Conservation (phyloP, 2,797 vertebrate genomes). For the Esox lucius region DNA sequence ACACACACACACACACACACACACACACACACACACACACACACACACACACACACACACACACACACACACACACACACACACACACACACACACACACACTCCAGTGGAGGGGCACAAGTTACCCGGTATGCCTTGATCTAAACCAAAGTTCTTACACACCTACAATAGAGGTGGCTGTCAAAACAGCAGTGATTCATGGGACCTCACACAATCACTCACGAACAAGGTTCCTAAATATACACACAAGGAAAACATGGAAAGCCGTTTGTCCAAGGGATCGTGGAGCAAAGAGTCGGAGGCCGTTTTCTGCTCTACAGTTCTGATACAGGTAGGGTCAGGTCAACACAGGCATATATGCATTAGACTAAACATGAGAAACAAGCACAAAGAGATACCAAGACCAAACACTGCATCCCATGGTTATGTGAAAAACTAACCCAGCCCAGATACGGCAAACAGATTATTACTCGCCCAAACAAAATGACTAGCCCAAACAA, state of each 20-base stretch:
- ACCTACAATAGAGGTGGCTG: constrained; percentile 18
- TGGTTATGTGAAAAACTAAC: constrained; percentile 38
- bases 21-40: too few species aligned
- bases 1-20: too few species aligned
- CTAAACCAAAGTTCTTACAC: constrained; percentile 30
- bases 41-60: too few species aligned
- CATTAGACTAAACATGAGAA: background rate
- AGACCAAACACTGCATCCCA: constrained; percentile 20
- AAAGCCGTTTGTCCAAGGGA: background rate
- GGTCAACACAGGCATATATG: background rate
- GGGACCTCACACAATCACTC: constrained; percentile 12
- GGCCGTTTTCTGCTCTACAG: background rate
- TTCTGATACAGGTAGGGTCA: background rate
- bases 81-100: constrained; percentile 4
- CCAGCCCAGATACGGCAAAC: constrained; percentile 21
- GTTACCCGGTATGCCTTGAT: constrained; percentile 50
- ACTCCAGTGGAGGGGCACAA: constrained; percentile 47
- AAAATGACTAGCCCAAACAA: constrained; percentile 31
- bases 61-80: background rate
- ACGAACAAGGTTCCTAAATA: constrained; percentile 20
- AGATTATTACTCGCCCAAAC: constrained; percentile 32
- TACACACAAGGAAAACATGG: background rate
- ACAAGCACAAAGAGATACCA: constrained; percentile 8
- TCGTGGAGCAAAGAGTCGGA: background rate
- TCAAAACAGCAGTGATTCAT: constrained; percentile 33